Percentiles rank a stretch among this genome's conserved stretches.
Evolutionary conservation across 2,797 vertebrate genomes (phyloP).

Genomic region (Percopsis omiscomaycus): DNA sequence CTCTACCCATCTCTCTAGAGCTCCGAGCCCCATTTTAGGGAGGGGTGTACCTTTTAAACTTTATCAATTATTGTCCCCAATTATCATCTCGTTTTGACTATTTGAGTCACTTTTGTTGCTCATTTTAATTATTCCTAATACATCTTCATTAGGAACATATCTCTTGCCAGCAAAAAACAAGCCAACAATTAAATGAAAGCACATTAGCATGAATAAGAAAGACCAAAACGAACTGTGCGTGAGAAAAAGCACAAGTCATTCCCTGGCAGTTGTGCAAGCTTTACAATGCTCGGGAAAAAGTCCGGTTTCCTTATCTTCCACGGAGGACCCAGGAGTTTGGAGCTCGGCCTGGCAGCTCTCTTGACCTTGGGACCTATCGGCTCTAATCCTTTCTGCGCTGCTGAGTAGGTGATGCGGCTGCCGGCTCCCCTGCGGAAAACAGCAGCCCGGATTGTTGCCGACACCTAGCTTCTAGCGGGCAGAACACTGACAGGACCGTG

Average conservation of each 20-base stretch:
- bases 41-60: too few relatives aligned
- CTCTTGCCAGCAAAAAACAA: constrained; percentile 29
- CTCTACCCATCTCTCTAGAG: constrained; percentile 2
- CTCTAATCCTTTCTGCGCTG: constrained; percentile 37
- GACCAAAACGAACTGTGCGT: constrained; percentile 33
- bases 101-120: neutral
- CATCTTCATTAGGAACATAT: constrained; percentile 45
- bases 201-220: constrained; percentile 31
- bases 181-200: constrained; percentile 32
- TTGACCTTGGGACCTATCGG: constrained; percentile 58
- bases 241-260: neutral
- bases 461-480: constrained; percentile 51
- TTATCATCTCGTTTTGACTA: too few relatives aligned
- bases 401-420: constrained; percentile 6
- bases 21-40: too few relatives aligned
- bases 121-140: constrained; percentile 32
- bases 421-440: constrained; percentile 23
- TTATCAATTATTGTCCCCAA: too few relatives aligned
- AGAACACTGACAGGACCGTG: constrained; percentile 22
- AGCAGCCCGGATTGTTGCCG: constrained; percentile 43
- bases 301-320: constrained; percentile 29
- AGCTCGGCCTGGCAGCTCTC: constrained; percentile 50
- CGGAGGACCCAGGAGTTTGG: constrained; percentile 14
- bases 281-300: constrained; percentile 33
- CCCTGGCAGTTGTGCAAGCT: neutral